These are phyloP conservation scores for Takifugu ocellatus DNA, from an alignment of 2,797 vertebrate species.

Conservation along the genomic window DNA sequence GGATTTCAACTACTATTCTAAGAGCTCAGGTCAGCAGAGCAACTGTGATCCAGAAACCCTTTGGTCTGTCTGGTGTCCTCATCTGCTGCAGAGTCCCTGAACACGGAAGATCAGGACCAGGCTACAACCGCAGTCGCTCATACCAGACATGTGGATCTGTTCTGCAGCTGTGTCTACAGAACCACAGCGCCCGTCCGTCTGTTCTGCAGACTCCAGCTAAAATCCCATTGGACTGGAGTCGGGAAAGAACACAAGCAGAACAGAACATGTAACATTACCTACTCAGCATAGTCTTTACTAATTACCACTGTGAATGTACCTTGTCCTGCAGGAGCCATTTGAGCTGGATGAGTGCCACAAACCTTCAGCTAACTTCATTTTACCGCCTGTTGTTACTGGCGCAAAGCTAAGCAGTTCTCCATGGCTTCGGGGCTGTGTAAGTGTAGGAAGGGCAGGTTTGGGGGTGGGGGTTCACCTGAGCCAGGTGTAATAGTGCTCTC, in stretches of 20 bases:
- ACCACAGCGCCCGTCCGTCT: conserved; percentile 46
- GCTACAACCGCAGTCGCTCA: conserved; percentile 31
- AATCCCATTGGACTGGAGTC: conserved; percentile 50
- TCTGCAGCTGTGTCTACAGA: conserved; percentile 64
- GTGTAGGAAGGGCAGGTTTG: neutral
- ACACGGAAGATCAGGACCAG: conserved; percentile 13
- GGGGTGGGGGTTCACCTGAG: conserved; percentile 41
- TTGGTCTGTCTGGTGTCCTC: conserved; percentile 18
- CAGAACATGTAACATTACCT: neutral
- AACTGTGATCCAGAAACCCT: neutral
- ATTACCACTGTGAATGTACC: conserved; percentile 21
- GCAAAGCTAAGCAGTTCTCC: conserved; percentile 42
- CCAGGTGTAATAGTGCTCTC: conserved; percentile 65
- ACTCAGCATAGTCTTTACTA: neutral
- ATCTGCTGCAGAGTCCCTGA: conserved; percentile 18
- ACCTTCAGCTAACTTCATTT: conserved; percentile 2
- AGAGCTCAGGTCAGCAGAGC: conserved; percentile 28
- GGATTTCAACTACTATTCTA: conserved; percentile 25
- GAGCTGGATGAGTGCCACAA: conserved; percentile 44
- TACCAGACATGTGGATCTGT: conserved; percentile 55
- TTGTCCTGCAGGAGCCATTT: conserved; percentile 23
- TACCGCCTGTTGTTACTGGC: conserved; percentile 60
- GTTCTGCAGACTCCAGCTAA: conserved; percentile 54
- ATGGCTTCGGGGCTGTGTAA: conserved; percentile 29
- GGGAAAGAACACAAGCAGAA: conserved; percentile 32